Percentiles rank a stretch among this genome's conserved stretches.
These are phyloP conservation scores for Urocitellus parryii DNA, from an alignment of 2,113 vertebrate genomes.

Conservation along the genomic window DNA sequence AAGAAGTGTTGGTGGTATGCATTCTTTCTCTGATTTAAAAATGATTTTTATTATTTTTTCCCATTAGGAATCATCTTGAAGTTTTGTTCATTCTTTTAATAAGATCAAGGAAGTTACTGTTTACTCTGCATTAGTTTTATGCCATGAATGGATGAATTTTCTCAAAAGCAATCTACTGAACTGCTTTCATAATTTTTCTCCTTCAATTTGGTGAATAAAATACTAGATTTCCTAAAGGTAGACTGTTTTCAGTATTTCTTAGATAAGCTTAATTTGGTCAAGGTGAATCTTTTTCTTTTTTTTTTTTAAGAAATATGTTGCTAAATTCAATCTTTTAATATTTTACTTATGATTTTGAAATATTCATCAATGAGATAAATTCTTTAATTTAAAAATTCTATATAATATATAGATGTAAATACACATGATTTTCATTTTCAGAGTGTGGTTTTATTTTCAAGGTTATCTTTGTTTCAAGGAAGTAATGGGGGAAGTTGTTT, in stretches of 20 bases:
- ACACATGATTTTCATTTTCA: neutral
- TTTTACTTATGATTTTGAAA: neutral
- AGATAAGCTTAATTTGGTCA: neutral
- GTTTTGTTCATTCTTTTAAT: neutral
- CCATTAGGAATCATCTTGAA: conserved; percentile 27
- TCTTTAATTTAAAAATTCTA: neutral
- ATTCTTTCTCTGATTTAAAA: neutral
- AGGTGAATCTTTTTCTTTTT: neutral
- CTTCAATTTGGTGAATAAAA: neutral
- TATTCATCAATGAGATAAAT: neutral
- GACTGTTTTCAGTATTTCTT: neutral
- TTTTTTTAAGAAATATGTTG: neutral
- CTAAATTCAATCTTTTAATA: neutral
- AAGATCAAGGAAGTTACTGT: neutral
- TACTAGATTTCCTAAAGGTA: neutral
- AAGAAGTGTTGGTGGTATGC: neutral
- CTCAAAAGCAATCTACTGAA: conserved; percentile 17
- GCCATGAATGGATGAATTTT: neutral
- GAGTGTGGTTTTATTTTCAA: neutral
- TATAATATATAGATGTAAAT: neutral
- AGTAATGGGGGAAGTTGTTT: neutral
- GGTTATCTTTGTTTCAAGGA: neutral
- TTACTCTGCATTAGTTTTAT: neutral
- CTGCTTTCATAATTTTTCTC: conserved; percentile 1
- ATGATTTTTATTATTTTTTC: conserved; percentile 27